Base-by-base conservation (phyloP, 2,113 vertebrate genomes). In the Pangasianodon gigas region DNA sequence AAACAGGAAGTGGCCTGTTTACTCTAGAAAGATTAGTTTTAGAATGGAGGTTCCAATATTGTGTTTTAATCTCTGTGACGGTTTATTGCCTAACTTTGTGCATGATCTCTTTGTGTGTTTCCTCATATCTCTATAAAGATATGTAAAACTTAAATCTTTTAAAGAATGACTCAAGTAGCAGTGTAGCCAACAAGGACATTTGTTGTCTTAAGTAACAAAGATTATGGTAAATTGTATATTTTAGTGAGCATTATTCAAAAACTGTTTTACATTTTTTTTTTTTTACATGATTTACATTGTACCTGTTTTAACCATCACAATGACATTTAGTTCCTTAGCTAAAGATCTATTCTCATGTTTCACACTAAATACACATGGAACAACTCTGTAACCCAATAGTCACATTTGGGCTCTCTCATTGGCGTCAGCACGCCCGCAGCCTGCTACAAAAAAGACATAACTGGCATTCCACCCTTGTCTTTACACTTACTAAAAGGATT, bases 341-440 rank as follows among this genome's bases (percentile, higher is more conserved):
- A 95, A 94, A 96, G 94, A 93, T 93, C 94, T 94, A 92, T 95
- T 97, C 96, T 98, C 96, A 95, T 94, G 93, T 97, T 97, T 96
- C 97, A 95, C 75, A 74, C 94, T 96, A 97, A 97, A 97, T 96
- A 97, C 96, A 97, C 96, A 96, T 95, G 95, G 95, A 97, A 96
- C 96, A 96, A 96, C 96, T 96, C 96, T 96, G 97, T 97, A 98
- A 97, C 96, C 96, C 96, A 96, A 97, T 97, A 96, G 95, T 96
- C 96, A 97, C 96, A 96, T 97, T 96, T 95, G 96, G 96, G 96
- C 96, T 96, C 96, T 96, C 96, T 82, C 96, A 93, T 93, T 97
- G 97, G 97, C 97, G 97, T 97, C 97, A 97, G 96, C 93, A 94
- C 95, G 96, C 96, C 96, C 96, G 95, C 93, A 51, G 95, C 93